Evolutionary conservation across 2,797 vertebrate genomes (phyloP), one percentile per base, ranked within the genome.

Genomic region (Emydoidea blandingii): DNA sequence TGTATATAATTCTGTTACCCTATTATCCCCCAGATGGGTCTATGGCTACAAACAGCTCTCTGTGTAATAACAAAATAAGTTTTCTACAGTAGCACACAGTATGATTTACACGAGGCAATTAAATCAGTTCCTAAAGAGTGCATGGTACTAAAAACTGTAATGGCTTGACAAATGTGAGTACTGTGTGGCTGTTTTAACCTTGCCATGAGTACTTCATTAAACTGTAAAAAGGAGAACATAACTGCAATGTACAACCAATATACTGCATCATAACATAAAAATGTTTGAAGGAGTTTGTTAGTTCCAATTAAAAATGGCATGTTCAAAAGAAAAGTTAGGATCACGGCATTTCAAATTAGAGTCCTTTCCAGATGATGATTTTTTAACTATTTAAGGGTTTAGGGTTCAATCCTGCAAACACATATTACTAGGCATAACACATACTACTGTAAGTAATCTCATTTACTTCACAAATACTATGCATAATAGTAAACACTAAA

Each of bases 151-250:
- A 96, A 97, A 96, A 2, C 90, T 85, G 91, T 72, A 95, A 95
- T 95, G 97, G 91, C 94, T 95, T 85, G 92, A 96, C 91, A 96
- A 92, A 91, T 76, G 25, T 93, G 95, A 96, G 87, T 84, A 68
- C 92, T 94, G 88, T 97, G 96, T 95, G 96, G 95, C 91, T 88
- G 91, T 79, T 94, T 97, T 97, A 97, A 97, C 95, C 87, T 85
- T 94, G 79, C 81, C 65, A 16, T 95, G 96, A 97, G 95, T 96
- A 90, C 96, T 97, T 97, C 97, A 96, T 91, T 97, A 7, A 96
- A 89, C 92, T 93, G 92, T 96, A 94, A 97, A 96, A 95, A 91
- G 91, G 88, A 95, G 94, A 91, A 94, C 0, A 25, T 96, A 96
- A 96, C 96, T 94, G 91, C 94, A 94, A 54, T 83, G 72, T 85